Evolutionary conservation across 2,888 invertebrate genomes (phyloP).

Genomic region (Tachina grossa): DNA sequence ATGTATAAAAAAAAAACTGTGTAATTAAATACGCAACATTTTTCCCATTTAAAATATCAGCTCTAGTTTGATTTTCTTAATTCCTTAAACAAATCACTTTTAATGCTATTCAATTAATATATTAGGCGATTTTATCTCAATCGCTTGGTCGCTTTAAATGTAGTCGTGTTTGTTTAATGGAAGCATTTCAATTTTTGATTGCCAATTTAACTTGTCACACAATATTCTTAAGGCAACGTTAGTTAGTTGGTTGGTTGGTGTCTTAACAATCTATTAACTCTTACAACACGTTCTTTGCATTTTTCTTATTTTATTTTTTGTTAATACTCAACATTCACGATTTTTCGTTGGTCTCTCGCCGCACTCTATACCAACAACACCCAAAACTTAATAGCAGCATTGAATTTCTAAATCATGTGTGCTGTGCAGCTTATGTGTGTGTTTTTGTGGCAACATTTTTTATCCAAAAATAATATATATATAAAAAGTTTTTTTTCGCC

Average conservation of each 20-base stretch:
- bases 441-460: conserved; percentile 22
- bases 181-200: conserved; percentile 49
- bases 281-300: conserved; percentile 53
- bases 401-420: neutral
- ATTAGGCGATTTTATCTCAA: conserved; percentile 27
- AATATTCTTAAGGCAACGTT: conserved; percentile 34
- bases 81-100: conserved; percentile 9
- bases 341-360: conserved; percentile 27
- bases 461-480: neutral
- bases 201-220: conserved; percentile 57
- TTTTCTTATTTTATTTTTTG: conserved; percentile 9
- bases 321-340: conserved; percentile 1
- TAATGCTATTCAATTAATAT: conserved; percentile 36
- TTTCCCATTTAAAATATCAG: too few species aligned
- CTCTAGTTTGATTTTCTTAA: neutral
- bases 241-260: conserved; percentile 13
- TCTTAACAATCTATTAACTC: conserved; percentile 53
- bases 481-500: neutral
- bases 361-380: neutral
- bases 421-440: neutral
- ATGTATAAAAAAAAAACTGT: too few species aligned
- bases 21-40: too few species aligned
- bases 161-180: conserved; percentile 31
- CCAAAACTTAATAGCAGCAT: conserved; percentile 3
- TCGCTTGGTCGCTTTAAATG: conserved; percentile 23